These are phyloP conservation scores for Mythimna ferrago DNA, from an alignment of 2,888 invertebrate species.

Conservation along the genomic window DNA sequence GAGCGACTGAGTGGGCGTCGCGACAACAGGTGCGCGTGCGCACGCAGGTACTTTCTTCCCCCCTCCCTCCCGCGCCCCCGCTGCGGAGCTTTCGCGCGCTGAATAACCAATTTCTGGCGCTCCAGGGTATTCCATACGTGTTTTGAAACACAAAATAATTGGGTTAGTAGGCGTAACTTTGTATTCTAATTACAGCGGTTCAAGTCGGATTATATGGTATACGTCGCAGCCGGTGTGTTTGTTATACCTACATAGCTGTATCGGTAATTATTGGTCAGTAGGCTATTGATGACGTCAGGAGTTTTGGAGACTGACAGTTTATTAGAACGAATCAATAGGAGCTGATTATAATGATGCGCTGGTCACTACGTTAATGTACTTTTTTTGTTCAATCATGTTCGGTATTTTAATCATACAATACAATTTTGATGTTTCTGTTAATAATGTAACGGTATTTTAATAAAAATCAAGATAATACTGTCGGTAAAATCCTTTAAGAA, in stretches of 20 bases:
- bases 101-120: conserved; percentile 81
- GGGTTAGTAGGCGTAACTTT: conserved; percentile 66
- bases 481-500: background rate
- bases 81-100: conserved; percentile 80
- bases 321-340: conserved; percentile 1
- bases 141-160: conserved; percentile 66
- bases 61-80: conserved; percentile 46
- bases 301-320: background rate
- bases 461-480: background rate
- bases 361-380: background rate
- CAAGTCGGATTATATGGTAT: conserved; percentile 32
- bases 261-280: conserved; percentile 30
- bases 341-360: conserved; percentile 12
- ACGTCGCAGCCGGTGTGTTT: conserved; percentile 5
- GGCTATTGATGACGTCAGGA: conserved; percentile 39
- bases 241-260: conserved; percentile 28
- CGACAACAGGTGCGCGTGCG: conserved; percentile 77
- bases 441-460: conserved; percentile 2
- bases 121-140: conserved; percentile 73
- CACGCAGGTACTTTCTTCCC: conserved; percentile 69
- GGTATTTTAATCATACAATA: conserved; percentile 5
- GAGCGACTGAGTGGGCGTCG: conserved; percentile 73
- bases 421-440: conserved; percentile 2
- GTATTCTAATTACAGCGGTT: conserved; percentile 52
- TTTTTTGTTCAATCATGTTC: conserved; percentile 1